These are phyloP conservation scores for Cheilosia scutellata DNA, from an alignment of 2,888 invertebrate species.

Conservation along the genomic window DNA sequence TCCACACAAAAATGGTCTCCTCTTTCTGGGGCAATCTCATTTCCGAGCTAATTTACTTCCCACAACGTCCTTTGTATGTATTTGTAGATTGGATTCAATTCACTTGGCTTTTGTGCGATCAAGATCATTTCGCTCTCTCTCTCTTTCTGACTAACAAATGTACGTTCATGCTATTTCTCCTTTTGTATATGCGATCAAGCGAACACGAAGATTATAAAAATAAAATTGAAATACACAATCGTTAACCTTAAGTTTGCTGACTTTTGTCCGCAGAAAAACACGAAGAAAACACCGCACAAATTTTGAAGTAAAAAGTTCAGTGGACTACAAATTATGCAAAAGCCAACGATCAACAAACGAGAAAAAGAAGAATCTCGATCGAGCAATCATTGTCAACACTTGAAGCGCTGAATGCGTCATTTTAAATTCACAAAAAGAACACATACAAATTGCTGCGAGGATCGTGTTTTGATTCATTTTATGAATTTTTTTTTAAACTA, in stretches of 20 bases:
- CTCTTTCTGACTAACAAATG: constrained; percentile 33
- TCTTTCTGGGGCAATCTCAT: constrained; percentile 65
- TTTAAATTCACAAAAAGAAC: background rate
- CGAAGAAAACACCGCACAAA: background rate
- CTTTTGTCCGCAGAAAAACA: constrained; percentile 48
- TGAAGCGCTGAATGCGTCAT: background rate
- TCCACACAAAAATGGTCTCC: constrained; percentile 29
- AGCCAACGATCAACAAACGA: constrained; percentile 7
- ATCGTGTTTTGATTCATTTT: background rate
- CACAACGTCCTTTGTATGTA: constrained; percentile 43
- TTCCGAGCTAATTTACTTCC: constrained; percentile 63
- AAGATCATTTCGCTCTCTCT: constrained; percentile 25
- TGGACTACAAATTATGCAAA: constrained; percentile 63
- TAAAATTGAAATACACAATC: constrained; percentile 56
- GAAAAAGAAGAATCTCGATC: constrained; percentile 29
- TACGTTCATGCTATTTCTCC: constrained; percentile 45
- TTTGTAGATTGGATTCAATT: constrained; percentile 21
- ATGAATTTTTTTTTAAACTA: background rate
- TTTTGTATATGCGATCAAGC: constrained; percentile 26
- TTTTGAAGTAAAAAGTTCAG: constrained; percentile 53
- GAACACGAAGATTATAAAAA: constrained; percentile 56
- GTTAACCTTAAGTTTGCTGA: constrained; percentile 71
- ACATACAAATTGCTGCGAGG: background rate
- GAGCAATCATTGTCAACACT: constrained; percentile 5
- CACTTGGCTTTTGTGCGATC: constrained; percentile 42